A percentile compares a stretch with the other conserved stretches of the same genome.
These are phyloP conservation scores for Phaetusa simplex DNA, from an alignment of 2,113 vertebrate species.

Conservation along the genomic window DNA sequence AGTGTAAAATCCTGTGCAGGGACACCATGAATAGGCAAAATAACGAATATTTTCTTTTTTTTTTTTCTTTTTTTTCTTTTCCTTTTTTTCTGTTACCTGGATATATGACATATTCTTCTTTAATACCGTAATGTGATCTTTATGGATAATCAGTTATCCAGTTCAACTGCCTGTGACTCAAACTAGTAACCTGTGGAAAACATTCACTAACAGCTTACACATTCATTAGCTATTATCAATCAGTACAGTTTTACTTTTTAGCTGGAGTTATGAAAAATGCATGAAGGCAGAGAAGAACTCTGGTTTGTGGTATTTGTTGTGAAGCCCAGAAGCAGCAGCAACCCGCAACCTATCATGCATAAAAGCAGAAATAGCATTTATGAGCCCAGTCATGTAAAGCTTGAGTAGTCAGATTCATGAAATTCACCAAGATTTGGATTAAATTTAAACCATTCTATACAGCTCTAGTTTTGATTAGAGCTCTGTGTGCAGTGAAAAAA, in stretches of 20 bases:
- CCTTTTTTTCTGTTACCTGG: accelerated
- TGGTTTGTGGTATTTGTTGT: not conserved
- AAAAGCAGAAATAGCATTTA: constrained; percentile 71
- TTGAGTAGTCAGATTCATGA: constrained; percentile 73
- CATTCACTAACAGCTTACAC: not conserved
- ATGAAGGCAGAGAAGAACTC: constrained; percentile 15
- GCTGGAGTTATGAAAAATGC: constrained; percentile 38
- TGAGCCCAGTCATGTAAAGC: constrained; percentile 53
- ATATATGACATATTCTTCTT: not conserved
- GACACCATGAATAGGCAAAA: not conserved
- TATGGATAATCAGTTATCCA: constrained; percentile 33
- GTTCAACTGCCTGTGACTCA: not conserved
- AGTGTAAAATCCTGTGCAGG: not conserved
- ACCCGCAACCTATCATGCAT: constrained; percentile 14
- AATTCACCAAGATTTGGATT: constrained; percentile 74
- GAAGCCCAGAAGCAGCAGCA: constrained; percentile 3
- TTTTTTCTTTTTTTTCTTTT: too few relatives aligned
- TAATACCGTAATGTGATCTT: not conserved
- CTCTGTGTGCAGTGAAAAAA: constrained; percentile 55
- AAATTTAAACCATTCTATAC: constrained; percentile 70
- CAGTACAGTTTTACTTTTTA: constrained; percentile 54
- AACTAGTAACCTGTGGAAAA: not conserved
- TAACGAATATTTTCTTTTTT: not conserved
- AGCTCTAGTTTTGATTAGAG: constrained; percentile 68
- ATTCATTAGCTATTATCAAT: constrained; percentile 62